Base-by-base conservation (phyloP, 2,888 invertebrate genomes). In the Spisula solida region DNA sequence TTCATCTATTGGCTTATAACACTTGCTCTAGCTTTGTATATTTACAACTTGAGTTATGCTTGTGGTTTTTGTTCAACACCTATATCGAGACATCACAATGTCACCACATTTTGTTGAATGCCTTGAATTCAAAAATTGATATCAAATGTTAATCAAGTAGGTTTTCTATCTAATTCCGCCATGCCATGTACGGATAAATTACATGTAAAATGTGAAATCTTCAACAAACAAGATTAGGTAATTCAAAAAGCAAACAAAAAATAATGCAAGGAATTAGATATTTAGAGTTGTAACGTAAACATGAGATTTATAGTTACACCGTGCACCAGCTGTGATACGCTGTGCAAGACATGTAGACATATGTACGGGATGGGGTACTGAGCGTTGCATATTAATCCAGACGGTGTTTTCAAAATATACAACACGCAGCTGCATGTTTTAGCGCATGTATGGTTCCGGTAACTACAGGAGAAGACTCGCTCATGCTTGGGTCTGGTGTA, bases 351-450 rank as follows among this genome's bases (percentile, higher is more conserved):
- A 66, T n/a, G n/a, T 66, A n/a, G 20, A 66, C 41, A 41, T 41
- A 41, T 41, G 41, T 41, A 41, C 41, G 41, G 41, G 25, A 66
- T n/a, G n/a, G 75, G 31, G 31, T 75, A 34, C 34, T 18, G 34
- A 75, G 75, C 18, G 31, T 18, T 75, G 75, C 18, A 34, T 18
- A 75, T 75, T 16, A 75, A 75, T 34, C 75, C 75, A 75, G 75
- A 75, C 75, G 75, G 18, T 75, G 75, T 34, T 75, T 83, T 78
- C 70, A 83, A 83, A 83, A 83, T 83, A 83, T 75, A 83, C 83
- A 83, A n/a, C 25, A 10, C n/a, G 83, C 83, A 83, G 83, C 75
- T 83, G 83, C 55, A 47, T 5, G 75, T 18, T 18, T 18, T 75
- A 8, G 75, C 25, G 75, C 75, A 75, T 75, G 75, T 34, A 75